phyloP scores from a whole-genome alignment of 2,113 vertebrate genomes.

The Rynchops niger region DNA sequence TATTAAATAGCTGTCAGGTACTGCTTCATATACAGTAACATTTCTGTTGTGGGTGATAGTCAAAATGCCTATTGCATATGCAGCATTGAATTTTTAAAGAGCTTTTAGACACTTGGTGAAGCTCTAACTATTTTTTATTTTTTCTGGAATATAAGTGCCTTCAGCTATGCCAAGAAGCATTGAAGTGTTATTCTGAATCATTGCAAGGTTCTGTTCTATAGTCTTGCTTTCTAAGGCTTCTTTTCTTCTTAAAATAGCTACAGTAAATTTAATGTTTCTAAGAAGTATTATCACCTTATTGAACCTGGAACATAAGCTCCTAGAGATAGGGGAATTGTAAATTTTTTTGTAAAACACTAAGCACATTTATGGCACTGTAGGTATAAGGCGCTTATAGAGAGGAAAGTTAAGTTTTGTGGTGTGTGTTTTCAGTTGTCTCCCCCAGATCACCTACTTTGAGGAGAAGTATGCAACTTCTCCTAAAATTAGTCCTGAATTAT shows the following conservation, averaged over 20 bases:
- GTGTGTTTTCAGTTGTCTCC: background rate
- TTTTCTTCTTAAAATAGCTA: slow-evolving; percentile 1
- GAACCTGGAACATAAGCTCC: background rate
- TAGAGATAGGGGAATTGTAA: background rate
- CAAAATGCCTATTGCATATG: background rate
- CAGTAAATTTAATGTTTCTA: background rate
- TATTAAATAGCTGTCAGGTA: slow-evolving; percentile 21
- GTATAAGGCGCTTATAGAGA: background rate
- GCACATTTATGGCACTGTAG: background rate
- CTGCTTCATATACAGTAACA: background rate
- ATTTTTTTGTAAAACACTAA: background rate
- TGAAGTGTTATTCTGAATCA: background rate
- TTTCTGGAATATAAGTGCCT: background rate
- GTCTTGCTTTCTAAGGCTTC: background rate
- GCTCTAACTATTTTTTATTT: background rate
- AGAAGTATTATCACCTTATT: background rate
- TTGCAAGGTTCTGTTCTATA: background rate
- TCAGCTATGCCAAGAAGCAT: background rate
- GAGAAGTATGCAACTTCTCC: background rate
- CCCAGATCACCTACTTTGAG: background rate
- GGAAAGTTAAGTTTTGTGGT: background rate
- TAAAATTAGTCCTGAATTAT: background rate
- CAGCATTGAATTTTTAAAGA: background rate
- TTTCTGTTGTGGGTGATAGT: background rate
- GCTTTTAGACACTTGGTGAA: background rate